A percentile compares a stretch with the other conserved stretches of the same genome.
Conservation (phyloP, 2,888 invertebrate genomes). For the Drosophila mercatorum region DNA sequence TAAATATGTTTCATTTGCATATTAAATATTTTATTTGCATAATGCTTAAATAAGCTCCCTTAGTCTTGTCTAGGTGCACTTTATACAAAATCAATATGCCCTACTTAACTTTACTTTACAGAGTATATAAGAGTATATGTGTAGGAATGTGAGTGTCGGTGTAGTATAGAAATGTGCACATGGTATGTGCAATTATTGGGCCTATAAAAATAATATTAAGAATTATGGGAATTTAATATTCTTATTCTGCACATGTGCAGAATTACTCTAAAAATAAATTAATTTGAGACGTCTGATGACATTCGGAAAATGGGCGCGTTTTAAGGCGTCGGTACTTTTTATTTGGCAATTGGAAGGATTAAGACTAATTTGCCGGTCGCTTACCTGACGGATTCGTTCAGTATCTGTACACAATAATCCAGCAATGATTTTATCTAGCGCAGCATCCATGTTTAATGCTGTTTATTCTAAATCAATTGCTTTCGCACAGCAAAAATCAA, state of each 20-base stretch:
- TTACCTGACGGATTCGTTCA: conserved; percentile 87
- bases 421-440: conserved; percentile 87
- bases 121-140: not conserved
- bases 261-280: not conserved
- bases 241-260: not conserved
- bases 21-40: not conserved
- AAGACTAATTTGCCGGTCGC: conserved; percentile 22
- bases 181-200: conserved; percentile 15
- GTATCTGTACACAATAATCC: conserved; percentile 88
- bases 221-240: not conserved
- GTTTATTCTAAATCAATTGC: conserved; percentile 9
- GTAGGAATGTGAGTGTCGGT: conserved; percentile 16
- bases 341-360: conserved; percentile 1
- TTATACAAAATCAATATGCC: not conserved
- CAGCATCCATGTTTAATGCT: conserved; percentile 48
- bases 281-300: conserved; percentile 19
- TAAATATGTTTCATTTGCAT: not conserved
- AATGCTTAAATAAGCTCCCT: not conserved
- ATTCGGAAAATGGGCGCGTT: conserved; percentile 22
- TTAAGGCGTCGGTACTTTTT: conserved; percentile 28
- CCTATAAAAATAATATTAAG: not conserved
- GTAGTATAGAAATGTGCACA: conserved; percentile 38
- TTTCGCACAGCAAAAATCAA: conserved; percentile 14
- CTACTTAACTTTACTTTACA: not conserved
- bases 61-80: no score